A percentile compares a stretch with the other conserved stretches of the same genome.
These are phyloP conservation scores for Chionis minor DNA, from an alignment of 2,113 vertebrate genomes.

Conservation along the genomic window DNA sequence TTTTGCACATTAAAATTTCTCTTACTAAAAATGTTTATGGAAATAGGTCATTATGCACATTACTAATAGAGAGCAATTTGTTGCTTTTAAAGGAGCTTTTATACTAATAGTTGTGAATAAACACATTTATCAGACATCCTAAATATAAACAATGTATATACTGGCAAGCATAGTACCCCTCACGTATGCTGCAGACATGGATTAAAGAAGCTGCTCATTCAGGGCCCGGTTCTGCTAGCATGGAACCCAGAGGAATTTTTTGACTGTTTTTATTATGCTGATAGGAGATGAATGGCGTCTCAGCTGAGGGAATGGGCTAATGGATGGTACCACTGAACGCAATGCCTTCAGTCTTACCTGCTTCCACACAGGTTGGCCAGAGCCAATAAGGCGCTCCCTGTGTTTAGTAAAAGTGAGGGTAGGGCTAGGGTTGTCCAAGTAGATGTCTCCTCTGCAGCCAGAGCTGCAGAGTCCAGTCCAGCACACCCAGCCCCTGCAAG, in stretches of 20 bases:
- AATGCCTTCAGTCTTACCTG: fast-evolving
- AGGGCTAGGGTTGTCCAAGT: neutral
- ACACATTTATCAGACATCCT: conserved; percentile 57
- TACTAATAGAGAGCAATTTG: conserved; percentile 72
- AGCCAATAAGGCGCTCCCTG: neutral
- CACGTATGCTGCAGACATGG: neutral
- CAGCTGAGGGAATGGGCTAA: neutral
- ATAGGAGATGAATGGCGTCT: neutral
- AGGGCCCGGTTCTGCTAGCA: neutral
- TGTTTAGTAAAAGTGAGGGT: neutral
- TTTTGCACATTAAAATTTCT: conserved; percentile 73
- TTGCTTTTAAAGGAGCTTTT: conserved; percentile 72
- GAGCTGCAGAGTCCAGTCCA: neutral
- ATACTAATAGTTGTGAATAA: conserved; percentile 72
- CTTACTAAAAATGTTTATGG: conserved; percentile 70
- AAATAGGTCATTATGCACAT: conserved; percentile 75
- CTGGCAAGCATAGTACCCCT: neutral
- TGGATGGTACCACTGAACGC: neutral
- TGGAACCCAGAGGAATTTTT: neutral
- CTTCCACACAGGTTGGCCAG: neutral
- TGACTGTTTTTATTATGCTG: neutral
- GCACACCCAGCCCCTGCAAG: neutral
- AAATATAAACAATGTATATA: conserved; percentile 56
- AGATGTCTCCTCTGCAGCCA: neutral
- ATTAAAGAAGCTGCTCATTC: neutral